Conservation (phyloP, 2,888 invertebrate genomes). For the Harmothoe impar region DNA sequence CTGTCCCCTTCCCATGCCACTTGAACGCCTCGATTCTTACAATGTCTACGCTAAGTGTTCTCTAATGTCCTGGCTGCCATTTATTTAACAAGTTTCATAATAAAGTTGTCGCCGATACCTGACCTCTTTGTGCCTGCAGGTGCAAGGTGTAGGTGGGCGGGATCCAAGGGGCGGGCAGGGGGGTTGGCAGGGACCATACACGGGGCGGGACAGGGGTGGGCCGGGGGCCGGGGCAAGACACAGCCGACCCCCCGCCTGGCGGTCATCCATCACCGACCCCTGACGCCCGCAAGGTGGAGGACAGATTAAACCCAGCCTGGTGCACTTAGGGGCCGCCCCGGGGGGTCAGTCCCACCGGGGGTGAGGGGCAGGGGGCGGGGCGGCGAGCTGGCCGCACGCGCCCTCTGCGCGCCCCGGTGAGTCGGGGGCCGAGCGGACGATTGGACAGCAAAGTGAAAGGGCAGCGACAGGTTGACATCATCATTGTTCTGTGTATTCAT, state of each 20-base stretch:
- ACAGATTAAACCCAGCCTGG: slow-evolving; percentile 24
- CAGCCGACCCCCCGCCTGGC: neutral
- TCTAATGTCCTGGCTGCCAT: too few relatives aligned
- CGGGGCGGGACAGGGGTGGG: neutral
- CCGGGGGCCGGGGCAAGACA: neutral
- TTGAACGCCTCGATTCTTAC: too few relatives aligned
- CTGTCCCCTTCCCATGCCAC: too few relatives aligned
- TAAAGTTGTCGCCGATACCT: too few relatives aligned
- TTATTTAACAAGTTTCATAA: too few relatives aligned
- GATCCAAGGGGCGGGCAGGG: neutral
- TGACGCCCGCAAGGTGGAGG: slow-evolving; percentile 44
- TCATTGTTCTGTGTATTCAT: too few relatives aligned
- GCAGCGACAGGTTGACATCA: too few relatives aligned
- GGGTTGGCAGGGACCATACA: neutral
- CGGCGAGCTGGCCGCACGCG: neutral
- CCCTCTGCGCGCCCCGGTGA: slow-evolving; percentile 5
- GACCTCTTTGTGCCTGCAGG: neutral
- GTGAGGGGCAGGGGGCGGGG: neutral
- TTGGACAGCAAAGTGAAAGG: too few relatives aligned
- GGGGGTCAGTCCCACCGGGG: neutral
- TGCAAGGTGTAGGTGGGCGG: neutral
- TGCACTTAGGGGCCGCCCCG: neutral
- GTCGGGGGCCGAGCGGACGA: neutral
- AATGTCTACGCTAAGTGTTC: too few relatives aligned
- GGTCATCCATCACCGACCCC: neutral